Percentiles rank a stretch among this genome's conserved stretches.
These are phyloP conservation scores for Thymelicus sylvestris DNA, from an alignment of 2,888 invertebrate genomes.

Conservation along the genomic window DNA sequence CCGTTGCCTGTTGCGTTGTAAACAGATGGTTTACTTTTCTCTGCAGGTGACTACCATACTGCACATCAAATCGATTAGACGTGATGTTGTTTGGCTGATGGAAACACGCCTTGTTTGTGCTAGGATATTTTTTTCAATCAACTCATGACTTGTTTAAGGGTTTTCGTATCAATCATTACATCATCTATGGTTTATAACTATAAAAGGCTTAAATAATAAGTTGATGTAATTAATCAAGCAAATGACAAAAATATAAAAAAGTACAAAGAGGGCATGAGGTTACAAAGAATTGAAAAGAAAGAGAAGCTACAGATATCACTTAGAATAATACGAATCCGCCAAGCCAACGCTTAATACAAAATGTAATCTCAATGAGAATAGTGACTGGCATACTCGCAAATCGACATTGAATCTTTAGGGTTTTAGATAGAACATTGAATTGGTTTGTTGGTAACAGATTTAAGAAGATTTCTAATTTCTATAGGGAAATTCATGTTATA, in stretches of 20 bases:
- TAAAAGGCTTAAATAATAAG: too few species aligned
- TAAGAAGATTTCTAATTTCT: not conserved
- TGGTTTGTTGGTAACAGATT: not conserved
- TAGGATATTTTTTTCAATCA: not conserved
- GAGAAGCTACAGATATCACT: not conserved
- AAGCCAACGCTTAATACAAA: not conserved
- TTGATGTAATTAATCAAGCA: too few species aligned
- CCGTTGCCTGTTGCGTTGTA: too few species aligned
- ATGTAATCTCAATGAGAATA: not conserved
- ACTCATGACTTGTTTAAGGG: too few species aligned
- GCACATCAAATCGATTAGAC: constrained; percentile 8
- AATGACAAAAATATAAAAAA: too few species aligned
- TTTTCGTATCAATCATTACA: too few species aligned
- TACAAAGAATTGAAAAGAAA: not conserved
- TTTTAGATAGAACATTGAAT: not conserved
- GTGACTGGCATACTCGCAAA: constrained; percentile 3
- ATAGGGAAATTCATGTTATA: not conserved
- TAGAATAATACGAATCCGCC: not conserved
- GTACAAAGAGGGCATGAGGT: not conserved
- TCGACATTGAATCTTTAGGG: not conserved
- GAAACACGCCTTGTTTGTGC: not conserved
- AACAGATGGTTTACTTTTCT: too few species aligned
- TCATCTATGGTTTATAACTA: too few species aligned
- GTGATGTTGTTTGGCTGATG: constrained; percentile 1
- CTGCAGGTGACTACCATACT: too few species aligned